Conservation (phyloP, 37 sponge, comb jelly and placozoan genomes). For the Mnemiopsis leidyi region DNA sequence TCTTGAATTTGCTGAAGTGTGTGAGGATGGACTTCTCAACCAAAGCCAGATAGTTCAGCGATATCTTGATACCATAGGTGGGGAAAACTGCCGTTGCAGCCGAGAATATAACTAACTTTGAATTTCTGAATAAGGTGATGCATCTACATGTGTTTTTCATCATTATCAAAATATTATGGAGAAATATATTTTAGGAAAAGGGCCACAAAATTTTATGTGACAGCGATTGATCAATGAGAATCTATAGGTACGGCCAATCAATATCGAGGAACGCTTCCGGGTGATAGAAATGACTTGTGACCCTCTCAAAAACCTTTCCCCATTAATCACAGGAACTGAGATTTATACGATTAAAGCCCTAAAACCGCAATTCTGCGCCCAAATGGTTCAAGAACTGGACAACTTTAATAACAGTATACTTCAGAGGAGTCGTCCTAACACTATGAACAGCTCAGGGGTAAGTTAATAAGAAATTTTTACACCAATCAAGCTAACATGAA, state of each 20-base stretch:
- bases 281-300: too few species aligned
- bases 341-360: neutral
- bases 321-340: neutral
- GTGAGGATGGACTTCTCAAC: neutral
- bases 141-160: neutral
- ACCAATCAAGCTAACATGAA: neutral
- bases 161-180: neutral
- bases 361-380: neutral
- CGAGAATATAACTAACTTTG: too few species aligned
- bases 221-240: too few species aligned
- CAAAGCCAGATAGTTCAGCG: neutral
- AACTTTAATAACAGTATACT: neutral
- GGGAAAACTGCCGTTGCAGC: neutral
- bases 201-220: too few species aligned
- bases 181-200: too few species aligned
- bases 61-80: neutral
- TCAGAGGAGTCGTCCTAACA: slow-evolving; percentile 80
- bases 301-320: too few species aligned
- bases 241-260: too few species aligned
- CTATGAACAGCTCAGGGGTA: slow-evolving; percentile 84
- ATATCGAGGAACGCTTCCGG: too few species aligned
- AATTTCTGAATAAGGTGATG: neutral
- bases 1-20: neutral
- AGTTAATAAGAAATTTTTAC: neutral
- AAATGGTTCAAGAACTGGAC: neutral